A percentile compares a stretch with the other conserved stretches of the same genome.
phyloP scores from a whole-genome alignment of 1,140 invertebrate genomes.

The Euglossa dilemma region DNA sequence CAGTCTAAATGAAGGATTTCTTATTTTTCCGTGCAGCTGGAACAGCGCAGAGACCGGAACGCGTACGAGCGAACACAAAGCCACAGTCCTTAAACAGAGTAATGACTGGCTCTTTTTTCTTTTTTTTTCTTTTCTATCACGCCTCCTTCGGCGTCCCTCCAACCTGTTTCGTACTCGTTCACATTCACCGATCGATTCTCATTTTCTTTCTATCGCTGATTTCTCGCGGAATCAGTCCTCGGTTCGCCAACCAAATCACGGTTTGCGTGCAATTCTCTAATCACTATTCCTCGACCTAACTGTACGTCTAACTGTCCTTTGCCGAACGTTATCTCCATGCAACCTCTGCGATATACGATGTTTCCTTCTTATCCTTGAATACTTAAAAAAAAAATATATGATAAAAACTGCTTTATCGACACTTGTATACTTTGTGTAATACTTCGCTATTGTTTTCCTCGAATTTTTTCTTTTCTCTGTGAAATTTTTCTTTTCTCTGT shows the following conservation, averaged over 20 bases:
- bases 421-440: no score
- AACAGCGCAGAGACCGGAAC: conserved; percentile 1
- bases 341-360: background rate
- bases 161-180: background rate
- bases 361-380: background rate
- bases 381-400: no score
- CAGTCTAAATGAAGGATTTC: conserved; percentile 24
- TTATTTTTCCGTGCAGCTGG: conserved; percentile 3
- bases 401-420: no score
- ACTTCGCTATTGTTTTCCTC: background rate
- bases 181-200: background rate
- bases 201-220: conserved; percentile 8
- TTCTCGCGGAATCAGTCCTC: background rate
- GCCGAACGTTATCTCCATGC: background rate
- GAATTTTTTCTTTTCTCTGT: no score
- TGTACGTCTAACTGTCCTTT: conserved; percentile 21
- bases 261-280: conserved; percentile 13
- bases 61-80: background rate
- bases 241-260: background rate
- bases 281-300: conserved; percentile 13
- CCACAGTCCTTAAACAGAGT: background rate
- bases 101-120: background rate
- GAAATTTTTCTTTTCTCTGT: no score
- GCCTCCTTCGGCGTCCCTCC: background rate
- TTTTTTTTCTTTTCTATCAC: background rate